These are phyloP conservation scores for Avahi laniger DNA, from an alignment of 2,797 vertebrate species.

Conservation along the genomic window DNA sequence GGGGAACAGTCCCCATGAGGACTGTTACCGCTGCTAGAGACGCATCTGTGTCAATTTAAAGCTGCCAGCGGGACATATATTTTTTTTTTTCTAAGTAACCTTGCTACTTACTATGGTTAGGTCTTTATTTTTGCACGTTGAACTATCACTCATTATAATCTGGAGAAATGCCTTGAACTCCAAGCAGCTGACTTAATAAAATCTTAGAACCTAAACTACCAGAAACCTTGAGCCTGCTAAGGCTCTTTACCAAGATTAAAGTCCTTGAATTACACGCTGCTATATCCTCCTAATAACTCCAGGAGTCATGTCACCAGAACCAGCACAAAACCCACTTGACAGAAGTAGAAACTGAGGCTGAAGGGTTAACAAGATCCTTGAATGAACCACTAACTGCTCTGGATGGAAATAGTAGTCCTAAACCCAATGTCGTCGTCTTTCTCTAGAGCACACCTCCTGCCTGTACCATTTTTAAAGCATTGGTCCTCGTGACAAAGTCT, in stretches of 20 bases:
- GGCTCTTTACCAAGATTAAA: neutral
- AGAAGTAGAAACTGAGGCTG: neutral
- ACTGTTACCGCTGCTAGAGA: neutral
- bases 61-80: too few relatives aligned
- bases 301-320: neutral
- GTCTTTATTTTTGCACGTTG: neutral
- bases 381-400: neutral
- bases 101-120: neutral
- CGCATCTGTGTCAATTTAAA: neutral
- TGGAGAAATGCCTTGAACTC: neutral
- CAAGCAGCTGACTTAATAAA: conserved; percentile 14
- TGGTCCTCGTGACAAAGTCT: neutral
- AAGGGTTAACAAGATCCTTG: neutral
- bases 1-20: neutral
- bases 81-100: neutral
- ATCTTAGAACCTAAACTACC: neutral
- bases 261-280: neutral
- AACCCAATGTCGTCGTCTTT: neutral
- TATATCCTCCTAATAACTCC: neutral
- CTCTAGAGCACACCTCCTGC: neutral
- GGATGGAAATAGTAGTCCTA: neutral
- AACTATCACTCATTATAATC: neutral
- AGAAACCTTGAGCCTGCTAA: neutral
- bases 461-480: neutral
- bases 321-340: neutral